phyloP scores from a whole-genome alignment of 2,888 invertebrate genomes.

The Mimachlamys varia region DNA sequence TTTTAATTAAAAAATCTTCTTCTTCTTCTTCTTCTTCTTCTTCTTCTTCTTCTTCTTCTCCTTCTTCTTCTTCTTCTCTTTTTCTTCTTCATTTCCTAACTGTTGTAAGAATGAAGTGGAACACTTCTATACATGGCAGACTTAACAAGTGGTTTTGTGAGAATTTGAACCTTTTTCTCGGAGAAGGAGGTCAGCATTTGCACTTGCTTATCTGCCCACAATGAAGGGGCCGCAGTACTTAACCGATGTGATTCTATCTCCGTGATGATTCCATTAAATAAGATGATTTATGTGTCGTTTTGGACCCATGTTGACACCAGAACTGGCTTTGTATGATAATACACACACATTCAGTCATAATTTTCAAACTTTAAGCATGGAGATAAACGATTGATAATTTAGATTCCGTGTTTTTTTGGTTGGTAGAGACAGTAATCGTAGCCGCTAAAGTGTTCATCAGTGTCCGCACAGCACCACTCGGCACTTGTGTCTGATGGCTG shows the following conservation, averaged over 20 bases:
- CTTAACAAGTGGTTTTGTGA: not conserved
- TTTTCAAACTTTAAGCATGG: conserved; percentile 15
- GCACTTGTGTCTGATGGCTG: not conserved
- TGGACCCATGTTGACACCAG: not conserved
- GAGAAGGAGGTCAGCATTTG: not conserved
- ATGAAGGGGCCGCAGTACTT: not conserved
- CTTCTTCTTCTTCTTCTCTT: no score
- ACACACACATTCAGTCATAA: conserved; percentile 31
- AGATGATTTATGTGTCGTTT: conserved; percentile 27
- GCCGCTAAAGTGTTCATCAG: not conserved
- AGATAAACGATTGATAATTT: conserved; percentile 31
- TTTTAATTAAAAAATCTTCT: no score
- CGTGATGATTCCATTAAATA: not conserved
- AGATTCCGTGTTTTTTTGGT: conserved; percentile 25
- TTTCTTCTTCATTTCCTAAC: no score
- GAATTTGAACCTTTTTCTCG: not conserved
- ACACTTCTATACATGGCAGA: no score
- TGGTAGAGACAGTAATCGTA: not conserved
- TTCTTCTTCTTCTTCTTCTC: no score
- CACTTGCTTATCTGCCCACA: conserved; percentile 2
- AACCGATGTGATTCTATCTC: not conserved
- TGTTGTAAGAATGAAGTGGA: no score
- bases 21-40: no score
- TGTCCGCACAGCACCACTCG: not conserved
- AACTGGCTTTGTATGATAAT: not conserved